A percentile compares a stretch with the other conserved stretches of the same genome.
Evolutionary conservation across 2,113 vertebrate species (phyloP).

Genomic region (Chloroceryle aenea): DNA sequence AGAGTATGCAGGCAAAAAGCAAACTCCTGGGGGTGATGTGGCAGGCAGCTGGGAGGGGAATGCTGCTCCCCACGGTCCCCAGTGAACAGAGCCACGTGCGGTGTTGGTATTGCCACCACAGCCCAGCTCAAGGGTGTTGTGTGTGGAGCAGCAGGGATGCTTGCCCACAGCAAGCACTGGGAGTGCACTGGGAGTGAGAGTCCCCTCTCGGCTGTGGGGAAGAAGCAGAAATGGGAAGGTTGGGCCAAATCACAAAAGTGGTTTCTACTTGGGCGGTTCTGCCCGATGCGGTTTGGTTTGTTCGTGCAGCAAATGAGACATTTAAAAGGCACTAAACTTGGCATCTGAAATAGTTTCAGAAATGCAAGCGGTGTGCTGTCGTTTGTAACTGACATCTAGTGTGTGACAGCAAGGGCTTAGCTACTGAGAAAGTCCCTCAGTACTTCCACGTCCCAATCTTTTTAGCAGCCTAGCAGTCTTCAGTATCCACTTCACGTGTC

Average conservation of each 20-base stretch:
- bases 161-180: background rate
- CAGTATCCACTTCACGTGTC: background rate
- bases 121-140: fast-evolving
- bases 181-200: fast-evolving
- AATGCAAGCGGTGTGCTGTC: background rate
- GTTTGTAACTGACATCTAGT: background rate
- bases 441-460: background rate
- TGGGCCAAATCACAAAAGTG: background rate
- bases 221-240: background rate
- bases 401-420: background rate
- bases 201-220: fast-evolving
- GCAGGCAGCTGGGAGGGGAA: background rate
- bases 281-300: background rate
- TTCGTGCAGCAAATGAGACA: background rate
- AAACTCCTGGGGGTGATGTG: fast-evolving
- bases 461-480: background rate
- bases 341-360: background rate
- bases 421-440: background rate
- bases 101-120: background rate
- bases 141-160: fast-evolving
- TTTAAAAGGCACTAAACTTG: background rate
- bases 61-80: background rate
- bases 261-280: fast-evolving
- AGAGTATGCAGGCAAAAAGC: background rate
- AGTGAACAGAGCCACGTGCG: background rate